Conservation (phyloP, 2,888 invertebrate genomes). For the Microplitis deprimator region DNA sequence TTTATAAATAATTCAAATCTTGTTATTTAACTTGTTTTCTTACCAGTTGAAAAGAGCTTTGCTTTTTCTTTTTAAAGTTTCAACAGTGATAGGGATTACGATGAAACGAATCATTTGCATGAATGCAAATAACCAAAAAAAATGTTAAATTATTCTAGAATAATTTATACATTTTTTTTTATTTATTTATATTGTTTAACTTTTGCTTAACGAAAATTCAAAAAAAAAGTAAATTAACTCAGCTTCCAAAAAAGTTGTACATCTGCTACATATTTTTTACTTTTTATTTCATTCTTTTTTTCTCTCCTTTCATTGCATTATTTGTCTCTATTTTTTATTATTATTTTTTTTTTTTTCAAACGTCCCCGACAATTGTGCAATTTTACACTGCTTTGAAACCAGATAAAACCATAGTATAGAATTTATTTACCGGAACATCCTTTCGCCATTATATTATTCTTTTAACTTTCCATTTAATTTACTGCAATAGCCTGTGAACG, state of each 20-base stretch:
- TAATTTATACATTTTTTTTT: not conserved
- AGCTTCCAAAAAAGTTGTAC: not conserved
- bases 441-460: not conserved
- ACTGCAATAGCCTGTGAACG: not conserved
- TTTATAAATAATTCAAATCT: not conserved
- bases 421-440: not conserved
- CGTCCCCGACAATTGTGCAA: not conserved
- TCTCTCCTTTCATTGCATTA: not conserved
- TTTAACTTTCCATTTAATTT: not conserved
- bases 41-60: not conserved
- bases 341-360: not conserved
- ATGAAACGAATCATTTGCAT: conserved; percentile 5
- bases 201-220: no score
- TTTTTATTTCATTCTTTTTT: no score
- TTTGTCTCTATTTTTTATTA: not conserved
- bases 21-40: not conserved
- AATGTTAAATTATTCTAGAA: not conserved
- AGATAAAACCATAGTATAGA: not conserved
- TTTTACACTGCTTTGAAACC: not conserved
- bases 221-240: no score
- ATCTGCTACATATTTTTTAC: not conserved
- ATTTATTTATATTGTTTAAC: no score
- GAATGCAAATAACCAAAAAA: not conserved
- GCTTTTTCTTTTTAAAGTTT: not conserved
- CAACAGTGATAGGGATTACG: conserved; percentile 5